Base-by-base conservation (phyloP, 1,140 invertebrate species). In the Solen grandis region DNA sequence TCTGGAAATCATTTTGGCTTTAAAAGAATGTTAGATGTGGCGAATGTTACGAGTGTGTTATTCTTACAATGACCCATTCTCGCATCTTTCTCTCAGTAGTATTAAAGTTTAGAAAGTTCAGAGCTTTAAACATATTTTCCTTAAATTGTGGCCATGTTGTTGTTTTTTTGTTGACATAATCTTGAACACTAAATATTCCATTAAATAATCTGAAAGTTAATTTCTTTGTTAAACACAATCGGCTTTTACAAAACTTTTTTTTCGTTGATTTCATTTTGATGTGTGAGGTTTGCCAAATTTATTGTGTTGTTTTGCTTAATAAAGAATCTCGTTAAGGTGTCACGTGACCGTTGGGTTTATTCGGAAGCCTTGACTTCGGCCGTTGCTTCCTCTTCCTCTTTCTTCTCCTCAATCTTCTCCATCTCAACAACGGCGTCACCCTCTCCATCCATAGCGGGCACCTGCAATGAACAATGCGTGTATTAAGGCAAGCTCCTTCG, bases 361-460 rank as follows among this genome's bases (percentile, higher is more conserved):
- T 65, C 75, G 16, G n/a, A n/a, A n/a, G 63, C 63, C 35, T 77
- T 77, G 14, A 22, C 46, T 14, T 77, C 75, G 14, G 59, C 25
- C 13, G 50, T 35, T 41, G 55, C 66, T 29, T 80, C 77, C 63
- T 80, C 77, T 22, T 80, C 68, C 68, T 72, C 60, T 54, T 70
- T 72, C 35, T 80, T 55, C 36, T 60, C 57, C n/a, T 80, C 66
- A 36, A 80, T 80, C 66, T 80, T 72, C 33, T 72, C 66, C 77
- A 80, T 72, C 38, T 80, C 77, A 25, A 72, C 66, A 19, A 72
- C 68, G 27, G 66, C 77, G 55, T 80, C 77, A 8, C 77, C 77
- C 35, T 80, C 57, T 35, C n/a, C 57, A 22, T 80, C 77, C 2
- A 57, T 41, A 52, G 31, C 33, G 1, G 62, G 62, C 1, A 52